These are phyloP conservation scores for Paramisgurnus dabryanus DNA, from an alignment of 2,113 vertebrate species.

Conservation along the genomic window DNA sequence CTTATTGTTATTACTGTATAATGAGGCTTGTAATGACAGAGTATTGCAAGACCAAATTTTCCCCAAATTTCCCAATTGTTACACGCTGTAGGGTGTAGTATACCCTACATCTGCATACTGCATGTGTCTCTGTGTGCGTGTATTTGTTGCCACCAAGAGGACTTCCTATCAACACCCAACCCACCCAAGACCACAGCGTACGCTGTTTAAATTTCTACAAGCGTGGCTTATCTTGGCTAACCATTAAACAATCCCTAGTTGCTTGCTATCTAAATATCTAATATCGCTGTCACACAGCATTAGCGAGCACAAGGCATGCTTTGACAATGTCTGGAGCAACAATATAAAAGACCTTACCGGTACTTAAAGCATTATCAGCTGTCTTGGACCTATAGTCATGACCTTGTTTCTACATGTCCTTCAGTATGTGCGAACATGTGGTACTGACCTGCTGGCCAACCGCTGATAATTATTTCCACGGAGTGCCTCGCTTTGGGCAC, in stretches of 20 bases:
- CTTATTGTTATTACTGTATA: constrained; percentile 37
- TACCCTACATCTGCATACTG: background rate
- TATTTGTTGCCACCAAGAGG: constrained; percentile 13
- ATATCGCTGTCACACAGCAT: constrained; percentile 26
- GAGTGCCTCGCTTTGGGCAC: constrained; percentile 34
- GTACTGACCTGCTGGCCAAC: constrained; percentile 24
- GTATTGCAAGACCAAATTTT: constrained; percentile 46
- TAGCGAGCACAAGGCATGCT: constrained; percentile 28
- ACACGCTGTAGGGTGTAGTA: constrained; percentile 37
- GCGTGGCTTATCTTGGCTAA: constrained; percentile 35
- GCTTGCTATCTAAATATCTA: constrained; percentile 30
- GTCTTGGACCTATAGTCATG: constrained; percentile 23
- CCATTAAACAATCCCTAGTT: constrained; percentile 27
- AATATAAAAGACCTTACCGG: constrained; percentile 27
- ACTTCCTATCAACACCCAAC: constrained; percentile 38
- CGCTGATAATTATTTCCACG: constrained; percentile 50
- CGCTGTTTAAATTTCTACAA: background rate
- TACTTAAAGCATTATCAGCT: constrained; percentile 39
- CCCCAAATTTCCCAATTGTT: constrained; percentile 37
- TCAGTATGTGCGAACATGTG: constrained; percentile 52
- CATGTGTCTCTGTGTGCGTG: constrained; percentile 24
- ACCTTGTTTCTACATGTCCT: constrained; percentile 46
- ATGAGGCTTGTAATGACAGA: constrained; percentile 54
- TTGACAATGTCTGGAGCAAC: constrained; percentile 32
- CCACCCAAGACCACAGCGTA: background rate